Conservation (phyloP, 2,797 vertebrate genomes). For the Ptychadena robeensis region DNA sequence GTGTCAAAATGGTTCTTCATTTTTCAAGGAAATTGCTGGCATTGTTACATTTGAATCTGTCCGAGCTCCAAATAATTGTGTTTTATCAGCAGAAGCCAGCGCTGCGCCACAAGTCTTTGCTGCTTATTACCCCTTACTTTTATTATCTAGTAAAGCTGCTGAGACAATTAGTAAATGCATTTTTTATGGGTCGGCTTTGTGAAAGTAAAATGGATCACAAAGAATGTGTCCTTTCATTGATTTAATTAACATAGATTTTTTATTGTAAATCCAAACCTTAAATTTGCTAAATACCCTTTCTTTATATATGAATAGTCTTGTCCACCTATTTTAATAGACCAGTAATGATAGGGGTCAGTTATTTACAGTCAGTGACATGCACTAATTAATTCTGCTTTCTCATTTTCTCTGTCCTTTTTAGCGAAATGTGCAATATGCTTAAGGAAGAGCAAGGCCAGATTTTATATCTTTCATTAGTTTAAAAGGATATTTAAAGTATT, state of each 20-base stretch:
- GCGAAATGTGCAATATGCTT: not conserved
- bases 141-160: conserved; percentile 61
- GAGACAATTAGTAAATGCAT: conserved; percentile 60
- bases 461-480: not conserved
- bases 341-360: conserved; percentile 56
- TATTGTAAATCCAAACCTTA: conserved; percentile 60
- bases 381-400: conserved; percentile 44
- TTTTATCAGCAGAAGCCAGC: conserved; percentile 59
- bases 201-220: conserved; percentile 63
- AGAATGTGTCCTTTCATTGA: conserved; percentile 62
- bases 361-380: conserved; percentile 46
- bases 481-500: not conserved
- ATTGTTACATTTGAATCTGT: conserved; percentile 48
- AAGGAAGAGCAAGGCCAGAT: not conserved
- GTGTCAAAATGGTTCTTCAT: conserved; percentile 11
- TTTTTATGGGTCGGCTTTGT: conserved; percentile 65
- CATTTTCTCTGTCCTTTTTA: conserved; percentile 26
- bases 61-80: conserved; percentile 45
- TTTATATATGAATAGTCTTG: conserved; percentile 47
- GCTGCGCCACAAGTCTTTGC: conserved; percentile 31
- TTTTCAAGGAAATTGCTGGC: conserved; percentile 31
- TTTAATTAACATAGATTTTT: conserved; percentile 60
- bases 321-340: conserved; percentile 52
- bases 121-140: conserved; percentile 63
- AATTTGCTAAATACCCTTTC: conserved; percentile 56